Conservation (phyloP, 2,797 vertebrate genomes). For the Pseudochaenichthys georgianus region DNA sequence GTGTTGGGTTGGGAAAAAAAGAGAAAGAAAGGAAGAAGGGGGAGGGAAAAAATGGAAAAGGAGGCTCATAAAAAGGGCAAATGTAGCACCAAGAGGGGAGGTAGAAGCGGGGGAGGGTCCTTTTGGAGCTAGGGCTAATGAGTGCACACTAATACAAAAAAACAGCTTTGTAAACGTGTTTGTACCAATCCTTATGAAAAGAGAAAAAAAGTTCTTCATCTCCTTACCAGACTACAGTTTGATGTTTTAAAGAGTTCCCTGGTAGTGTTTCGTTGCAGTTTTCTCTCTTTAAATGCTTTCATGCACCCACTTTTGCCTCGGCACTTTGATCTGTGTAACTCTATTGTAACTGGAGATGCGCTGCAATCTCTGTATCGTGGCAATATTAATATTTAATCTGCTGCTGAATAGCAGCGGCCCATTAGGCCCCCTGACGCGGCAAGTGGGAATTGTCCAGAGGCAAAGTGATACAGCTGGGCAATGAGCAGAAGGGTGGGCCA, state of each 20-base stretch:
- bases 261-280: constrained; percentile 80
- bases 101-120: constrained; percentile 69
- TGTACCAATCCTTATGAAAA: constrained; percentile 52
- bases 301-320: constrained; percentile 78
- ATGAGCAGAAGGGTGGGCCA: constrained; percentile 81
- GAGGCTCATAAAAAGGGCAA: constrained; percentile 89
- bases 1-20: constrained; percentile 84
- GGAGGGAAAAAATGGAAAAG: constrained; percentile 80
- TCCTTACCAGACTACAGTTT: constrained; percentile 64
- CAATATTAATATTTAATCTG: constrained; percentile 91
- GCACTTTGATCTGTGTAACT: constrained; percentile 87
- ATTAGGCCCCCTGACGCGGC: constrained; percentile 88
- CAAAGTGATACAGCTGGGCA: constrained; percentile 87
- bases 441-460: constrained; percentile 89
- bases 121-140: constrained; percentile 80
- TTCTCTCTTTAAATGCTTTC: constrained; percentile 86
- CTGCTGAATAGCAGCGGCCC: constrained; percentile 87
- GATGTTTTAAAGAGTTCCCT: constrained; percentile 82
- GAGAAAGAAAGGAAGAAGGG: constrained; percentile 66
- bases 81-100: constrained; percentile 75
- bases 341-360: constrained; percentile 87
- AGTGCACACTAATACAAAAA: constrained; percentile 82
- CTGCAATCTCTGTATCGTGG: constrained; percentile 87
- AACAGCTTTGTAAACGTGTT: constrained; percentile 79
- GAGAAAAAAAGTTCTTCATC: constrained; percentile 76